These are phyloP conservation scores for Cyprinus carpio DNA, from an alignment of 2,113 vertebrate genomes.

Conservation along the genomic window DNA sequence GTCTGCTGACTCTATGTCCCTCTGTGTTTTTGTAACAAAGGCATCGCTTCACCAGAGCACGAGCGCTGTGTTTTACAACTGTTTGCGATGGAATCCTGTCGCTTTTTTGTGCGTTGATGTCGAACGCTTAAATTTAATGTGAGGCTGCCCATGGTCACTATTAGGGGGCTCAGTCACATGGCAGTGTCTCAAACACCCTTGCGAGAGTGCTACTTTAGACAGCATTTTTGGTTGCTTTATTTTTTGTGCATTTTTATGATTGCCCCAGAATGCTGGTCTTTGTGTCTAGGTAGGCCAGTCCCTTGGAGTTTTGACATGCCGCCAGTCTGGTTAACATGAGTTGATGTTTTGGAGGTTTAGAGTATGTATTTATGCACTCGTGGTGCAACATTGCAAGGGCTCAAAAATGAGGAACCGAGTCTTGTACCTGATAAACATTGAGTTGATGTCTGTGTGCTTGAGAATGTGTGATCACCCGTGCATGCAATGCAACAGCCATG, in stretches of 20 bases:
- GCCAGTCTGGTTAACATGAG: background rate
- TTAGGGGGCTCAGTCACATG: background rate
- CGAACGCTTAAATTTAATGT: background rate
- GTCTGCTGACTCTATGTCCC: slow-evolving; percentile 14
- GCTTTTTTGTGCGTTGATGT: background rate
- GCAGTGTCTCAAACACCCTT: slow-evolving; percentile 10
- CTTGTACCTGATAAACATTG: slow-evolving; percentile 18
- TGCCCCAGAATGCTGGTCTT: background rate
- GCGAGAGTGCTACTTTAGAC: slow-evolving; percentile 13
- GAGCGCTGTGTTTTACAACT: background rate
- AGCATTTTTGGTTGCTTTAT: background rate
- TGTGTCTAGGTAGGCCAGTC: slow-evolving; percentile 5
- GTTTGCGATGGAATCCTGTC: background rate
- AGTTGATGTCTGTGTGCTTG: background rate
- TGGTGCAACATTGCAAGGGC: background rate
- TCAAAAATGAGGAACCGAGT: background rate
- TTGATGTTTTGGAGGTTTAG: background rate
- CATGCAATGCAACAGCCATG: background rate
- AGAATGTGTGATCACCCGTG: background rate
- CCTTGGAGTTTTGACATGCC: background rate
- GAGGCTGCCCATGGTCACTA: slow-evolving; percentile 25
- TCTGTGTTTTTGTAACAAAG: slow-evolving; percentile 16
- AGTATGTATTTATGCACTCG: background rate
- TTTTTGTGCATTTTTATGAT: background rate
- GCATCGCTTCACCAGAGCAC: background rate